phyloP scores from a whole-genome alignment of 2,888 invertebrate species.

The Dyspetes luteomarginatus region DNA sequence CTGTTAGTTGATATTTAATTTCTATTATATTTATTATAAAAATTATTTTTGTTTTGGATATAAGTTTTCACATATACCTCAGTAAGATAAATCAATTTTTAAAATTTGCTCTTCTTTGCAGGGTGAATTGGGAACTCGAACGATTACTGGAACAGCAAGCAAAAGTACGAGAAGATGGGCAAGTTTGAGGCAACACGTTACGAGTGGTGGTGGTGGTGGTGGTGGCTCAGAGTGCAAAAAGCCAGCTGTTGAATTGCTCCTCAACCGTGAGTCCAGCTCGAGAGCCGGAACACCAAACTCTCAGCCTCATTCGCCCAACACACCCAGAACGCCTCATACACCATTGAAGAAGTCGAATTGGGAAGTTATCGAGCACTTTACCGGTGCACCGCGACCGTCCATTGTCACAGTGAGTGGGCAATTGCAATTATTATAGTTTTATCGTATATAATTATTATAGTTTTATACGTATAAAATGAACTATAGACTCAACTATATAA shows the following conservation, averaged over 20 bases:
- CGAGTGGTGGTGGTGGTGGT: constrained; percentile 74
- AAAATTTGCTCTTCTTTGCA: constrained; percentile 60
- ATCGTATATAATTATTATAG: too few species aligned
- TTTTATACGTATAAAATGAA: too few species aligned
- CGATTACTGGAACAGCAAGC: constrained; percentile 68
- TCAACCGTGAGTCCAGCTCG: constrained; percentile 80
- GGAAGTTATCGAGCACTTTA: constrained; percentile 96
- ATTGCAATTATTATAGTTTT: not conserved
- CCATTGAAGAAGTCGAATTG: constrained; percentile 93
- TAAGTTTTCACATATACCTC: too few species aligned
- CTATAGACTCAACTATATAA: too few species aligned
- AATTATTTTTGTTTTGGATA: too few species aligned
- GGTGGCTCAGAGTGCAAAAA: constrained; percentile 76
- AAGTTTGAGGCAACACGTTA: constrained; percentile 84
- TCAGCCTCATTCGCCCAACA: constrained; percentile 83
- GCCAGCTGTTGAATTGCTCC: constrained; percentile 82
- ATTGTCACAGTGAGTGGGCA: constrained; percentile 86
- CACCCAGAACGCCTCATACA: constrained; percentile 84
- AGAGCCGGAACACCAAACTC: constrained; percentile 81
- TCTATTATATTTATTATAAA: too few species aligned
- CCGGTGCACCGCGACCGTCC: constrained; percentile 86
- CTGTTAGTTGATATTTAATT: too few species aligned
- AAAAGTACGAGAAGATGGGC: constrained; percentile 83
- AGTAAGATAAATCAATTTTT: too few species aligned
- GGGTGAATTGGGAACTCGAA: constrained; percentile 78